Conservation (phyloP, 1,140 invertebrate genomes). For the Lepidotrigona ventralis region DNA sequence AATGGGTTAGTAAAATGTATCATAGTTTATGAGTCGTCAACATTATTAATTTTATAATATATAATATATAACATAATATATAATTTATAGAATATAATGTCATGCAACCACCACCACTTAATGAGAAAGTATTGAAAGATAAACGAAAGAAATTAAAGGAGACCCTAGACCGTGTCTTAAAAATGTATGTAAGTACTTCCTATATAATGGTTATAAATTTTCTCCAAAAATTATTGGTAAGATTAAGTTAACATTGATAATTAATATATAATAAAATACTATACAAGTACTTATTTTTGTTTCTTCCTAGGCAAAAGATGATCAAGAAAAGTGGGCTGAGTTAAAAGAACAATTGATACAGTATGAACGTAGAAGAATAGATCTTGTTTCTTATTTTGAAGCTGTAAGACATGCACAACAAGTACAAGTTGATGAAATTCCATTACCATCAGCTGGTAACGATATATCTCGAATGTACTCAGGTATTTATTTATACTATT, state of each 20-base stretch:
- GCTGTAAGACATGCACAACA: slow-evolving; percentile 96
- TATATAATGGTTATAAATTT: slow-evolving; percentile 36
- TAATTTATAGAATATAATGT: slow-evolving; percentile 94
- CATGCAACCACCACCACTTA: slow-evolving; percentile 93
- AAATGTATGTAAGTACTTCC: slow-evolving; percentile 95
- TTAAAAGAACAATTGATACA: slow-evolving; percentile 94
- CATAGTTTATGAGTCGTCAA: neutral
- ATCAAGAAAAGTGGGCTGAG: slow-evolving; percentile 95
- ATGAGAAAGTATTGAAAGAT: slow-evolving; percentile 98
- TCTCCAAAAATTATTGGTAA: slow-evolving; percentile 46
- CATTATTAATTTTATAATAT: slow-evolving; percentile 19
- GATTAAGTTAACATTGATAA: slow-evolving; percentile 11
- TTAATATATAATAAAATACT: slow-evolving; percentile 17
- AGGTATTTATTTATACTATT: slow-evolving; percentile 72
- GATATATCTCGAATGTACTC: slow-evolving; percentile 77
- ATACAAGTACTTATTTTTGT: slow-evolving; percentile 28
- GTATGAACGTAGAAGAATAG: slow-evolving; percentile 93
- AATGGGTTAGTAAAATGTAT: slow-evolving; percentile 87
- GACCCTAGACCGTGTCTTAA: slow-evolving; percentile 95
- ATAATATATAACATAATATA: slow-evolving; percentile 31
- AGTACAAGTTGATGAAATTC: slow-evolving; percentile 98
- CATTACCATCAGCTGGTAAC: slow-evolving; percentile 85
- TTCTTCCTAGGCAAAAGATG: slow-evolving; percentile 92
- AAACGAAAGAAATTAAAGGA: slow-evolving; percentile 97
- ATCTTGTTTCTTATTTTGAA: slow-evolving; percentile 95